These are phyloP conservation scores for Lycorma delicatula DNA, from an alignment of 1,140 invertebrate species.

Conservation along the genomic window DNA sequence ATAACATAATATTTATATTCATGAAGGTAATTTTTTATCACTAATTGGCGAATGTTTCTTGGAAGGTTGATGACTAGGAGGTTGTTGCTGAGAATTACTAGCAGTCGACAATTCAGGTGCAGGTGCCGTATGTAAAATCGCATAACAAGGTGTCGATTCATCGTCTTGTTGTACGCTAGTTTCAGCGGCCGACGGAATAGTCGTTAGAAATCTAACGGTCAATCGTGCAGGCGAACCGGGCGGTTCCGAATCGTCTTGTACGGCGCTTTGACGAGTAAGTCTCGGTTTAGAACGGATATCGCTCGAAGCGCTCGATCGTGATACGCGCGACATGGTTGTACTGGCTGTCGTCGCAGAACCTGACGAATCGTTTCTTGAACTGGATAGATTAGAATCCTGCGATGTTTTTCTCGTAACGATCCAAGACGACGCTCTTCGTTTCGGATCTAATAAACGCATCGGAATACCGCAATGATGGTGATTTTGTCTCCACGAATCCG, in stretches of 20 bases:
- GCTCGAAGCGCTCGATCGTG: slow-evolving; percentile 27
- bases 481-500: slow-evolving; percentile 71
- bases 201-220: slow-evolving; percentile 59
- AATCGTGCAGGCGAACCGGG: slow-evolving; percentile 37
- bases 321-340: slow-evolving; percentile 68
- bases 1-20: too few species aligned
- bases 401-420: slow-evolving; percentile 79
- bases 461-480: slow-evolving; percentile 64
- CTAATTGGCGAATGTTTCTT: too few species aligned
- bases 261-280: slow-evolving; percentile 63
- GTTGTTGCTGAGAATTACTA: too few species aligned
- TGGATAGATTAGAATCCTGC: slow-evolving; percentile 80
- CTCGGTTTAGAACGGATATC: slow-evolving; percentile 48
- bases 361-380: slow-evolving; percentile 76
- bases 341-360: slow-evolving; percentile 75
- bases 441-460: slow-evolving; percentile 60
- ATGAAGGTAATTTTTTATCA: too few species aligned
- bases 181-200: slow-evolving; percentile 72
- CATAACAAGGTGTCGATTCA: too few species aligned
- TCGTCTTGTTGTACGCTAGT: too few species aligned
- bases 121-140: too few species aligned
- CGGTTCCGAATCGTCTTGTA: slow-evolving; percentile 28
- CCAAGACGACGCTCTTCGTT: slow-evolving; percentile 73
- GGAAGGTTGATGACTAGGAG: too few species aligned
- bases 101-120: too few species aligned